Base-by-base conservation (phyloP, 2,113 vertebrate species). In the Asarcornis scutulata region DNA sequence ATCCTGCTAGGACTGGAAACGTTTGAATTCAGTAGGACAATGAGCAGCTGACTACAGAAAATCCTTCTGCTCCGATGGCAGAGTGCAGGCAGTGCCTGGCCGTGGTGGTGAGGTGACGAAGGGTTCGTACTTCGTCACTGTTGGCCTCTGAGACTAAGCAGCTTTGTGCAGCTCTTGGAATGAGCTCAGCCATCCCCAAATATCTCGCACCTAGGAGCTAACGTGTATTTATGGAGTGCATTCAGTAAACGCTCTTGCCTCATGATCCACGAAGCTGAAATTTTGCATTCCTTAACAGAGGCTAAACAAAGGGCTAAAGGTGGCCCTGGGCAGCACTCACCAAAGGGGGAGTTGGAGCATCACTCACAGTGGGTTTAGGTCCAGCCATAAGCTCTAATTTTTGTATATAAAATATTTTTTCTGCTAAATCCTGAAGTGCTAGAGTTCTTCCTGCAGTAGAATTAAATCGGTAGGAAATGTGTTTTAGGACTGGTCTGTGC, bases 1-100 rank as follows among this genome's bases (percentile, higher is more conserved):
- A 46, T 79, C 92, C 42, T 93, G 72, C 26, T 8, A 9, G 68
- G 56, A 36, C 84, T 94, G 91, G 85, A 68, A 82, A 21, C 34
- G 2, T 3, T 17, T 56, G 79, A 78, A 67, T 78, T 83, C 15
- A 32, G 82, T 10, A 9, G 55, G 91, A 56, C n/a, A 26, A 1
- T 11, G 82, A 81, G 75, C 46, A 64, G 66, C n/a, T 66, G 74
- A 1, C 48, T 69, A 1, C 20, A 50, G 66, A 26, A 44, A 40
- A 23, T 38, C 2, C 1, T 14, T n/a, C 20, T 53, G 53, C 38
- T 15, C 23, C 10, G 20, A 1, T 21, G 74, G 40, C 52, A 72
- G 84, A 53, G 8, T 8, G 25, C 27, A 29, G 75, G 56, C 74
- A 46, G 21, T 38, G 56, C 16, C 40, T 46, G 3, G 1, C 0